Evolutionary conservation across 2,888 invertebrate species (phyloP).

Genomic region (Amaurobius ferox): DNA sequence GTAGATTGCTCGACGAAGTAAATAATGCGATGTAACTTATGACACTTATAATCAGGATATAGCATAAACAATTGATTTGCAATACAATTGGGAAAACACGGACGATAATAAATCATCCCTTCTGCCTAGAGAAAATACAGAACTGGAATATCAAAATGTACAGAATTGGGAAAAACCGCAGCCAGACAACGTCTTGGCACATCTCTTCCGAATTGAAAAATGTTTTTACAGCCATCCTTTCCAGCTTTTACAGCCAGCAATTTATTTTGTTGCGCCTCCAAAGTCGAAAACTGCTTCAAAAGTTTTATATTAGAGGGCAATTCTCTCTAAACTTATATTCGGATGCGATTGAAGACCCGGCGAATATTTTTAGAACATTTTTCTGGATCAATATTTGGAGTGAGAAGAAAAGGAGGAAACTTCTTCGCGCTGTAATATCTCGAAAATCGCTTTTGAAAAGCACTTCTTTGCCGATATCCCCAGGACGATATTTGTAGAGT

Average conservation of each 20-base stretch:
- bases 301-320: slow-evolving; percentile 59
- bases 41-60: too few relatives aligned
- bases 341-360: slow-evolving; percentile 38
- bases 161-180: slow-evolving; percentile 22
- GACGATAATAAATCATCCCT: slow-evolving; percentile 42
- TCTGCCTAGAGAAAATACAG: background rate
- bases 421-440: slow-evolving; percentile 18
- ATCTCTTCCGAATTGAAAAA: slow-evolving; percentile 46
- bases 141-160: background rate
- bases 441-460: slow-evolving; percentile 30
- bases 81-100: background rate
- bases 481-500: background rate
- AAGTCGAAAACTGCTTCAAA: slow-evolving; percentile 35
- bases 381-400: slow-evolving; percentile 51
- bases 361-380: slow-evolving; percentile 58
- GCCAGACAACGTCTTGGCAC: slow-evolving; percentile 32
- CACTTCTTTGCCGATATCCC: slow-evolving; percentile 13
- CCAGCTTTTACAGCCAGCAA: slow-evolving; percentile 54
- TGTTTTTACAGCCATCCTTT: slow-evolving; percentile 42
- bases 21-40: too few relatives aligned
- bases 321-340: slow-evolving; percentile 61
- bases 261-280: slow-evolving; percentile 34
- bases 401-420: slow-evolving; percentile 3
- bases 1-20: too few relatives aligned
- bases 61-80: too few relatives aligned